Conservation (phyloP, 2,113 vertebrate species). For the human (Homo sapiens) region GRCh38 chr1:35177501-35178000, state of each 20-base stretch:
- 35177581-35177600: too few species aligned
- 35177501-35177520: background rate
- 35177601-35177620: too few species aligned
- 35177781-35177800: background rate
- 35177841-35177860: background rate
- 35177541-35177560: background rate
- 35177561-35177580: background rate
- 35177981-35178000: slow-evolving; percentile 81
- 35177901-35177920: background rate
- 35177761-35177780: background rate
- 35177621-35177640: too few species aligned
- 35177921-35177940: background rate
- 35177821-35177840: background rate
- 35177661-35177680: background rate
- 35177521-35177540: background rate
- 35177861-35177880: background rate
- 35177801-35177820: background rate
- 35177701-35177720: background rate
- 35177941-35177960: background rate
- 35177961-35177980: background rate
- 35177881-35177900: background rate
- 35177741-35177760: background rate
- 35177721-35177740: background rate
- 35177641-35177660: background rate
- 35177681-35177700: background rate